Evolutionary conservation across 2,797 vertebrate genomes (phyloP).

Genomic region (Echiichthys vipera): DNA sequence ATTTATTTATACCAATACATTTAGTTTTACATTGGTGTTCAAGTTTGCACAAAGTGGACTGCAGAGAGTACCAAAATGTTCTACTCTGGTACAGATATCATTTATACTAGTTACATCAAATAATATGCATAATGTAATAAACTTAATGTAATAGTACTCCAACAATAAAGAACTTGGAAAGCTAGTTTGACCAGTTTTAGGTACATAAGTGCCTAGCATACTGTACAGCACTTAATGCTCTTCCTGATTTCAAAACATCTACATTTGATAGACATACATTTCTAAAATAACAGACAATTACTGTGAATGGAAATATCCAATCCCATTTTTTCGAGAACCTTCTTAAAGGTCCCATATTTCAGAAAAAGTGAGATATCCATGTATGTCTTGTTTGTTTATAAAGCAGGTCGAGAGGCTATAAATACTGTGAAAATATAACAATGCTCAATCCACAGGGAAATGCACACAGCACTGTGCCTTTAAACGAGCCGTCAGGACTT

Average conservation of each 20-base stretch:
- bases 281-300: not conserved
- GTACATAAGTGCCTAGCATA: not conserved
- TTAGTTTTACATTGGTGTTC: not conserved
- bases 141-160: not conserved
- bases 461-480: too few relatives aligned
- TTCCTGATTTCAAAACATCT: not conserved
- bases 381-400: too few relatives aligned
- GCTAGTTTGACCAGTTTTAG: not conserved
- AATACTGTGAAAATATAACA: too few relatives aligned
- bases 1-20: not conserved
- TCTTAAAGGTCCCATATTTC: too few relatives aligned
- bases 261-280: not conserved
- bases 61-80: not conserved
- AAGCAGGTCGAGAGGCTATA: too few relatives aligned
- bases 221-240: too few relatives aligned
- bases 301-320: not conserved
- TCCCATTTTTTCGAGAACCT: not conserved
- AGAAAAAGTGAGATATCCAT: too few relatives aligned
- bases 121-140: not conserved
- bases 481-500: too few relatives aligned
- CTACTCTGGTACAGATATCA: not conserved
- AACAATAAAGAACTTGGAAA: not conserved
- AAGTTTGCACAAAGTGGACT: not conserved
- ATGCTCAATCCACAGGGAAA: too few relatives aligned
- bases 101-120: not conserved